These are phyloP conservation scores for Pelecanus crispus DNA, from an alignment of 2,113 vertebrate genomes.

Conservation along the genomic window DNA sequence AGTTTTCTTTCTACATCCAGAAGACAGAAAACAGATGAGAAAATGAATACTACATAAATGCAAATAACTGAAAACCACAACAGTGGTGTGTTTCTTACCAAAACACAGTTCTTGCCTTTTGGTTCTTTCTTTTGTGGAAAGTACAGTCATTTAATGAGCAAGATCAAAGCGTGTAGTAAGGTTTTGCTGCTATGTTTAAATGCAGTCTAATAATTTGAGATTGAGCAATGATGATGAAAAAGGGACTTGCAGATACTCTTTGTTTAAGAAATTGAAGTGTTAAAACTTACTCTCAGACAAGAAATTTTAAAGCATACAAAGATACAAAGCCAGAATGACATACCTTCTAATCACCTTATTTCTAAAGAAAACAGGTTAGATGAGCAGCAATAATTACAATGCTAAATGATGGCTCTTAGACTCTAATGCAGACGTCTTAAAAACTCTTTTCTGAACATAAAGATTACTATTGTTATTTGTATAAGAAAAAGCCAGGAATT, in stretches of 20 bases:
- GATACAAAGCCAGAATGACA: not conserved
- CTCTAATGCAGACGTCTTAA: not conserved
- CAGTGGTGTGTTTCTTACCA: not conserved
- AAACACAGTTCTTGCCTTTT: not conserved
- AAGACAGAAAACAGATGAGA: not conserved
- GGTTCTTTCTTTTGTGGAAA: not conserved
- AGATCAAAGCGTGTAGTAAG: not conserved
- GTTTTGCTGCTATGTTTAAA: not conserved
- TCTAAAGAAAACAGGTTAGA: not conserved
- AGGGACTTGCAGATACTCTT: not conserved
- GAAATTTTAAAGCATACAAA: rapidly evolving
- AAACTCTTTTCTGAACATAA: not conserved
- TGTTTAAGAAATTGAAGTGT: not conserved
- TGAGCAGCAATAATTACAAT: not conserved
- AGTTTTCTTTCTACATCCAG: not conserved
- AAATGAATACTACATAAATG: not conserved
- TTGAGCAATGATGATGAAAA: not conserved
- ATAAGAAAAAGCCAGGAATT: not conserved
- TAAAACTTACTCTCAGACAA: not conserved
- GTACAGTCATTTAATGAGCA: not conserved
- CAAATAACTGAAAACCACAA: not conserved
- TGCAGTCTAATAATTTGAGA: not conserved
- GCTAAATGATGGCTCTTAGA: not conserved
- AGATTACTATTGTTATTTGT: not conserved
- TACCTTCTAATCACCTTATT: not conserved